Conservation (phyloP, 2,113 vertebrate species). For the Uria aalge region DNA sequence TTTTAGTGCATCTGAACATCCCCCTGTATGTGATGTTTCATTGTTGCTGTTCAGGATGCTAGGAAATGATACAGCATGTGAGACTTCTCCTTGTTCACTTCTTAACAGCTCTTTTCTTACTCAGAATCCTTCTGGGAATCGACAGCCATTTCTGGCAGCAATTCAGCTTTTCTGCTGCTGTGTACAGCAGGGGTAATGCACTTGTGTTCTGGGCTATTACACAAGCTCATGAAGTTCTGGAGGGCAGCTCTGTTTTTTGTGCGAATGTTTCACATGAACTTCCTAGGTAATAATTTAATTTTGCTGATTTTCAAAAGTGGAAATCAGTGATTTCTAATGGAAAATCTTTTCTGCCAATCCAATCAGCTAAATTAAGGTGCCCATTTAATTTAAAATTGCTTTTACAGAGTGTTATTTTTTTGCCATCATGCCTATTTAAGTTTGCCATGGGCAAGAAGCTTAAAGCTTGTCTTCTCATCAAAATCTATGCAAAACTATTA, state of each 20-base stretch:
- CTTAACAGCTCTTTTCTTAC: background rate
- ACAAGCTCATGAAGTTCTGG: background rate
- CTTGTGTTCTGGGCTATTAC: conserved; percentile 20
- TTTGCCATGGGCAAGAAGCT: background rate
- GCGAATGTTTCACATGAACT: background rate
- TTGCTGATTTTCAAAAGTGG: background rate
- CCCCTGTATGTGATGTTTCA: background rate
- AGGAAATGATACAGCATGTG: background rate
- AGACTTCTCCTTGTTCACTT: background rate
- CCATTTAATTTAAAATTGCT: background rate
- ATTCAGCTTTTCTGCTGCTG: background rate
- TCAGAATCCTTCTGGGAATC: background rate
- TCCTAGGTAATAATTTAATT: background rate
- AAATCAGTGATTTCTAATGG: background rate
- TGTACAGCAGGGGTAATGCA: background rate
- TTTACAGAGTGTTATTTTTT: background rate
- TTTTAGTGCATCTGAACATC: background rate
- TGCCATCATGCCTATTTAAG: background rate
- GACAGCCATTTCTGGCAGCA: background rate
- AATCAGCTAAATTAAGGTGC: background rate
- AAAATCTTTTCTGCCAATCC: background rate
- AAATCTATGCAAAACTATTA: background rate
- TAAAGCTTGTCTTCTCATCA: background rate
- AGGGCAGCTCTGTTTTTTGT: background rate
- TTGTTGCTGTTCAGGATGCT: background rate